Base-by-base conservation (phyloP, 1,140 invertebrate genomes). In the Sitophilus oryzae region DNA sequence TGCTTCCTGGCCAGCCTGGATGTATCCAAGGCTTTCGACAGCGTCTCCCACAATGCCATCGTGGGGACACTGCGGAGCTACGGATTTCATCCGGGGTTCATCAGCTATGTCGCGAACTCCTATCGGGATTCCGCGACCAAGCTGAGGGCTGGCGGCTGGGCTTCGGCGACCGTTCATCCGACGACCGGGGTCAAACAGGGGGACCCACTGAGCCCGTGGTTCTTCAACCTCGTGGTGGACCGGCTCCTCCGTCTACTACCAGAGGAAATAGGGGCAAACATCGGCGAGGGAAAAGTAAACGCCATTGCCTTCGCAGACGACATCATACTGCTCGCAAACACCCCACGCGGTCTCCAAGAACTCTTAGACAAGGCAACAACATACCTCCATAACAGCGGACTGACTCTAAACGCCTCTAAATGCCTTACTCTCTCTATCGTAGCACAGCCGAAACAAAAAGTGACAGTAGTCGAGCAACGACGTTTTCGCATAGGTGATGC, bases 231-330 rank as follows among this genome's bases (percentile, higher is more conserved):
- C n/a, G n/a, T n/a, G n/a, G n/a, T n/a, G n/a, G n/a, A n/a, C 14
- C 9, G 41, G 15, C 14, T 40, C 9, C 37, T 40, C 37, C 34
- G 25, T 6, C 2, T 2, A 8, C 41, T 47, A 20, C 44, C 59
- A 30, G 51, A 51, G 19, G 47, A 61, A 15, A 21, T 48, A n/a
- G 46, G 46, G 4, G 30, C 20, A 16, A 2, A 3, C 14, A 2
- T 48, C 15, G 46, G 19, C 3, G 15, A 2, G 5, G 22, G 25
- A 3, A 16, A 6, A 5, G 40, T 58, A 8, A 56, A 47, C 46
- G 54, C 38, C 8, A 16, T 61, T 11, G 59, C 59, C 22, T 53
- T 58, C 25, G 55, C 55, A 3, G 59, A 61, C 35, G 59, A 54
- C 44, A 10, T 61, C 0, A 49, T 61, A 5, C 36, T 61, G 15